Percentiles rank a stretch among this genome's conserved stretches.
These are phyloP conservation scores for Hemitrygon akajei DNA, from an alignment of 2,797 vertebrate genomes.

Conservation along the genomic window DNA sequence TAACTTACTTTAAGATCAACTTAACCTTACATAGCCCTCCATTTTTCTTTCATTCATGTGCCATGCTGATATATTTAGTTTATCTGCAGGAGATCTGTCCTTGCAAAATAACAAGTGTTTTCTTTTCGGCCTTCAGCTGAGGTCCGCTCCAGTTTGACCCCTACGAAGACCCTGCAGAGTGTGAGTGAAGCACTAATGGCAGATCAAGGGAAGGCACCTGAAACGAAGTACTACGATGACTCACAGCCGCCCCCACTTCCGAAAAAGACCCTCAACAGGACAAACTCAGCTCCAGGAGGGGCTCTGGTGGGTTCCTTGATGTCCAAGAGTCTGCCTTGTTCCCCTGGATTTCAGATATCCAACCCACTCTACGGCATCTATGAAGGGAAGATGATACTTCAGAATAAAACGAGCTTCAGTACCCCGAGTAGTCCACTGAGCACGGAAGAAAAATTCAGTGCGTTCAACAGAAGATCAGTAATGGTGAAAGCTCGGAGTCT, in stretches of 20 bases:
- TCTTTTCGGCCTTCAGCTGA: neutral
- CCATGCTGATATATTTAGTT: no score
- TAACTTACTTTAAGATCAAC: no score
- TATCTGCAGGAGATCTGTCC: neutral
- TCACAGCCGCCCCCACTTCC: slow-evolving; percentile 49
- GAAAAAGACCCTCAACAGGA: slow-evolving; percentile 50
- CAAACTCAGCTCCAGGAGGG: slow-evolving; percentile 47
- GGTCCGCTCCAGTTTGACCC: neutral
- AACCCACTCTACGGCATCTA: slow-evolving; percentile 31
- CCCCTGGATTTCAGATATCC: slow-evolving; percentile 25
- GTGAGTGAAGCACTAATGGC: neutral
- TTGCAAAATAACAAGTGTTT: neutral
- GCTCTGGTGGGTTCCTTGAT: rapidly evolving
- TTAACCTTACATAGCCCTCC: no score
- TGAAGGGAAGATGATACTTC: neutral
- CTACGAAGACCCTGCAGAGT: neutral
- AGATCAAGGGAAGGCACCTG: neutral
- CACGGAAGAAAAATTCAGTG: neutral
- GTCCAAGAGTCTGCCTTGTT: rapidly evolving
- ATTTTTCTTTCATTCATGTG: no score
- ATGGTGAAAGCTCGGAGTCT: slow-evolving; percentile 46
- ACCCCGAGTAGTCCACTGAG: rapidly evolving
- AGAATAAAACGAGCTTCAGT: neutral
- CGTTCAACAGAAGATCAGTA: neutral
- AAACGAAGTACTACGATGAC: rapidly evolving